Evolutionary conservation across 2,113 vertebrate genomes (phyloP).

Genomic region (Odocoileus virginianus): DNA sequence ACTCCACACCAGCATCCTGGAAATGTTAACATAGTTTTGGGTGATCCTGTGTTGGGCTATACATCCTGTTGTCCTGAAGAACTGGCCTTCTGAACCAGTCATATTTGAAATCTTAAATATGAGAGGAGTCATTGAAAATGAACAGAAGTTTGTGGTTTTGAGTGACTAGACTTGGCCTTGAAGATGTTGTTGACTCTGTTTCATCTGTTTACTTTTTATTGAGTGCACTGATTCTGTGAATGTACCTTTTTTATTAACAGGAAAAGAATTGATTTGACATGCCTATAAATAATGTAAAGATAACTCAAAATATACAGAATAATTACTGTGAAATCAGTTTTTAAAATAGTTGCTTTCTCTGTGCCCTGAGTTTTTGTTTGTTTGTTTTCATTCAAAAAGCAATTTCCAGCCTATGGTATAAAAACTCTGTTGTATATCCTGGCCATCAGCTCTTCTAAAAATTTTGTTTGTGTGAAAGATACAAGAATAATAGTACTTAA

Average conservation of each 20-base stretch:
- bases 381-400: neutral
- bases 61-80: neutral
- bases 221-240: neutral
- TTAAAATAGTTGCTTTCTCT: neutral
- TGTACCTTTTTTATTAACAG: neutral
- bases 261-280: neutral
- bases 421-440: neutral
- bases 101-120: neutral
- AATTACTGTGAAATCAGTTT: conserved; percentile 29
- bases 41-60: neutral
- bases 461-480: neutral
- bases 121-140: neutral
- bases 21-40: conserved; percentile 44
- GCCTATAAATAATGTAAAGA: neutral
- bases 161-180: neutral
- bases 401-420: neutral
- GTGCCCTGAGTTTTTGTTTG: neutral
- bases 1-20: neutral
- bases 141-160: neutral
- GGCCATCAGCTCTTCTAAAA: neutral
- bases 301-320: neutral
- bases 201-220: conserved; percentile 55
- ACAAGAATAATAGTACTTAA: neutral
- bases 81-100: neutral
- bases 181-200: conserved; percentile 20